Evolutionary conservation across 35 echinoderm and acorn worm genomes (phyloP).

Genomic region (Heliocidaris tuberculata): DNA sequence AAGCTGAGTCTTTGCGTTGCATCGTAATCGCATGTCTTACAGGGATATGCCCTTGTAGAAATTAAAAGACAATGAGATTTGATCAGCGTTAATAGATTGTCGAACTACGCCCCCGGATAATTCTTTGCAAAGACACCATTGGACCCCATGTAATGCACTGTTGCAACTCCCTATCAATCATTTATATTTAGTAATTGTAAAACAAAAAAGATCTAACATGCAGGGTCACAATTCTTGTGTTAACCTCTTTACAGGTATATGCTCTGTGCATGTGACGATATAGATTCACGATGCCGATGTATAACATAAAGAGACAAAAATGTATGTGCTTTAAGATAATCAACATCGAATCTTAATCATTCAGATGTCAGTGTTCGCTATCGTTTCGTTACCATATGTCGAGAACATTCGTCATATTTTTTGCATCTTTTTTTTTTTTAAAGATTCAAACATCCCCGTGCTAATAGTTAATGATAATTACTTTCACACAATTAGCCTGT

Average conservation of each 20-base stretch:
- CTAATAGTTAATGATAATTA: too few species aligned
- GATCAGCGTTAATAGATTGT: neutral
- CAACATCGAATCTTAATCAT: too few species aligned
- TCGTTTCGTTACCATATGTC: too few species aligned
- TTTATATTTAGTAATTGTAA: neutral
- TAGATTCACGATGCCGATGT: neutral
- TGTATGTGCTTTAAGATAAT: too few species aligned
- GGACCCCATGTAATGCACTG: neutral
- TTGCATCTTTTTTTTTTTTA: too few species aligned
- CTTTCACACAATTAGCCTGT: too few species aligned
- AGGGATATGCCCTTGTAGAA: neutral
- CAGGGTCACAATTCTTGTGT: neutral
- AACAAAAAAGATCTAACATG: neutral
- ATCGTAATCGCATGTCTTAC: neutral
- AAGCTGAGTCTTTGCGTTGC: neutral
- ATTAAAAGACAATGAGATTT: neutral
- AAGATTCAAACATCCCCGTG: too few species aligned
- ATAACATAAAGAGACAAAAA: neutral
- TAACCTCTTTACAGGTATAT: neutral
- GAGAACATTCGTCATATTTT: too few species aligned
- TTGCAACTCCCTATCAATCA: neutral
- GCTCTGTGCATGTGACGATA: neutral
- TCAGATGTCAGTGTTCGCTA: too few species aligned
- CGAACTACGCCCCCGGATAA: neutral
- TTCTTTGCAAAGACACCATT: neutral